Percentiles rank a stretch among this genome's conserved stretches.
phyloP scores from a whole-genome alignment of 2,113 vertebrate genomes.

The Sorex fumeus region DNA sequence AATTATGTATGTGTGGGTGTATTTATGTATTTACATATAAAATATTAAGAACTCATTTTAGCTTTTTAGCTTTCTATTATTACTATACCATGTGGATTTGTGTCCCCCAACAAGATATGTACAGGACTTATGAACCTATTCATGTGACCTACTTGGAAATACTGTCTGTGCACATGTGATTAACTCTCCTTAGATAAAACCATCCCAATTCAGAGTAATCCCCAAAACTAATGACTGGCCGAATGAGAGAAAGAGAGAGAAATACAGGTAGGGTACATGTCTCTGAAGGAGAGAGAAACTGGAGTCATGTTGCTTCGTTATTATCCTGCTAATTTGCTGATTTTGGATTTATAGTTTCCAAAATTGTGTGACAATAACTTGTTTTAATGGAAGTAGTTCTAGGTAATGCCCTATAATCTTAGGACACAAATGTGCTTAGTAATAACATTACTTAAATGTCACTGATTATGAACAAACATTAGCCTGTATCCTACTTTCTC shows the following conservation, averaged over 20 bases:
- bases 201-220: background rate
- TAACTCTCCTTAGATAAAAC: background rate
- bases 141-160: background rate
- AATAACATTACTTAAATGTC: background rate
- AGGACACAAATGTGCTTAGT: background rate
- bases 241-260: background rate
- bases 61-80: constrained; percentile 14
- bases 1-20: background rate
- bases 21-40: background rate
- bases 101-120: background rate
- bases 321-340: background rate
- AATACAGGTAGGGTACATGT: background rate
- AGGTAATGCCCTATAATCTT: background rate
- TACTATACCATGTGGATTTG: background rate
- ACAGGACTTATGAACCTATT: background rate
- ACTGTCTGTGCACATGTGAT: background rate
- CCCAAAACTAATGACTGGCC: background rate
- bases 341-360: background rate
- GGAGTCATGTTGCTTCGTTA: no score
- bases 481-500: background rate
- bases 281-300: background rate
- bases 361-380: constrained; percentile 1
- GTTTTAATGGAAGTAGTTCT: background rate
- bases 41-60: constrained; percentile 7
- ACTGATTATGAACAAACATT: constrained; percentile 35